phyloP scores from a whole-genome alignment of 1,140 invertebrate genomes.

The Globodera ellingtonae region DNA sequence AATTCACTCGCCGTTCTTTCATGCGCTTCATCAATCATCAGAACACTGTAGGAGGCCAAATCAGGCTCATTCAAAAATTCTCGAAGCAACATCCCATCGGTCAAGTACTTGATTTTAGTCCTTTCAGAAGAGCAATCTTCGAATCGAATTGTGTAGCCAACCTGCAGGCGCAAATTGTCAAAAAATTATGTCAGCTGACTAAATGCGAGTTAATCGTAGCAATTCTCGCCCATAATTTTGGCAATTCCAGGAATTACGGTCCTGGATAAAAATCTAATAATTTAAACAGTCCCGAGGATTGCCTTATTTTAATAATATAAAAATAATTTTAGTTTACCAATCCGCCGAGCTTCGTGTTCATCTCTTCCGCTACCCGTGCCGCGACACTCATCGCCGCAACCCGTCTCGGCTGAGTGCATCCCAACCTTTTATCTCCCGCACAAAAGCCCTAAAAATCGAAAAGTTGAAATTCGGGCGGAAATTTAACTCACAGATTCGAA shows the following conservation, averaged over 20 bases:
- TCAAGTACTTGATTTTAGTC: constrained; percentile 94
- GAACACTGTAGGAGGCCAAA: constrained; percentile 87
- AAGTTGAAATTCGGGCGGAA: not conserved
- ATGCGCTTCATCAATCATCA: constrained; percentile 99
- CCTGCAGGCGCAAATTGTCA: constrained; percentile 65
- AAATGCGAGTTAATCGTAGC: too few species aligned
- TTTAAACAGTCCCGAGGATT: too few species aligned
- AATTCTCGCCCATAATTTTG: too few species aligned
- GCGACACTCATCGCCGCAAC: constrained; percentile 82
- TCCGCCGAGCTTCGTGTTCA: constrained; percentile 75
- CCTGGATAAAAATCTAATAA: too few species aligned
- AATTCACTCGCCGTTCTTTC: constrained; percentile 89
- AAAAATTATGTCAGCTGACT: too few species aligned
- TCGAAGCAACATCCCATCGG: constrained; percentile 93
- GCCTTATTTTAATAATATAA: too few species aligned
- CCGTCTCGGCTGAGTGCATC: constrained; percentile 77
- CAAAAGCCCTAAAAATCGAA: constrained; percentile 68
- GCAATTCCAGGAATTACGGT: too few species aligned
- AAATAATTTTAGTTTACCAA: constrained; percentile 40
- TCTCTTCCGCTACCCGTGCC: constrained; percentile 76
- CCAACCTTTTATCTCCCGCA: constrained; percentile 78
- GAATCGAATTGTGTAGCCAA: constrained; percentile 79
- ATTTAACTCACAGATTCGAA: constrained; percentile 79
- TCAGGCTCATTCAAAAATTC: constrained; percentile 97
- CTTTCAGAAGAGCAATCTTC: constrained; percentile 79